A percentile compares a stretch with the other conserved stretches of the same genome.
phyloP scores from a whole-genome alignment of 2,888 invertebrate genomes.

The Gymnosoma rotundatum region DNA sequence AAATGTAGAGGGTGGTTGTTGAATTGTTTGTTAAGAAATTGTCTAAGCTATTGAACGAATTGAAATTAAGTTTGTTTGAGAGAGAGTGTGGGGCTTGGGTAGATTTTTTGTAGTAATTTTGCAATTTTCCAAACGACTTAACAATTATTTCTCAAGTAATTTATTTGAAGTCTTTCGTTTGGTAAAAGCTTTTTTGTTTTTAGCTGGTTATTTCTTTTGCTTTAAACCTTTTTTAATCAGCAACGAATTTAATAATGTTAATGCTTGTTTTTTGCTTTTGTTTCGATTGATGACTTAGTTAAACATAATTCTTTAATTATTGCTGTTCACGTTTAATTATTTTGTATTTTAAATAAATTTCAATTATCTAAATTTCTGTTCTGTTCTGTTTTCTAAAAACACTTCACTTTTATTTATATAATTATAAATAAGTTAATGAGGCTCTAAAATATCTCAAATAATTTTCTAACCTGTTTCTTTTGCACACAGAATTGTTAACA shows the following conservation, averaged over 20 bases:
- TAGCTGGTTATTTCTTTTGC: not conserved
- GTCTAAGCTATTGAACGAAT: too few relatives aligned
- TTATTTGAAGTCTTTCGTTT: slow-evolving; percentile 70
- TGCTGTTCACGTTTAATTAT: slow-evolving; percentile 25
- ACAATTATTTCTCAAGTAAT: slow-evolving; percentile 72
- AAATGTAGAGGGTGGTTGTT: slow-evolving; percentile 16
- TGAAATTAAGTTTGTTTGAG: not conserved
- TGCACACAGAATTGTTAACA: slow-evolving; percentile 37
- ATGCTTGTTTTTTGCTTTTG: slow-evolving; percentile 1
- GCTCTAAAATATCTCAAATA: slow-evolving; percentile 33
- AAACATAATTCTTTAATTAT: slow-evolving; percentile 44
- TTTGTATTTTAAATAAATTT: slow-evolving; percentile 42
- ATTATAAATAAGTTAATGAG: slow-evolving; percentile 44
- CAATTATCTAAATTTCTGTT: not conserved
- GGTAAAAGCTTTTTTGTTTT: slow-evolving; percentile 31
- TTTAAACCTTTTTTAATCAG: slow-evolving; percentile 6
- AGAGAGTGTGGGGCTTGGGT: slow-evolving; percentile 10
- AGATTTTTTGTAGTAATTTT: slow-evolving; percentile 66
- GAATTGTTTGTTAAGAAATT: not conserved
- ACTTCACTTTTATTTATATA: slow-evolving; percentile 31
- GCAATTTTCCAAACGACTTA: slow-evolving; percentile 73
- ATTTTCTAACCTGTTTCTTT: slow-evolving; percentile 40
- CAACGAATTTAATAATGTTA: slow-evolving; percentile 32
- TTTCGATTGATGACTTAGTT: slow-evolving; percentile 48
- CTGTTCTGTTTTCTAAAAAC: slow-evolving; percentile 1